Base-by-base conservation (phyloP, 2,888 invertebrate species). In the Sipha maydis region DNA sequence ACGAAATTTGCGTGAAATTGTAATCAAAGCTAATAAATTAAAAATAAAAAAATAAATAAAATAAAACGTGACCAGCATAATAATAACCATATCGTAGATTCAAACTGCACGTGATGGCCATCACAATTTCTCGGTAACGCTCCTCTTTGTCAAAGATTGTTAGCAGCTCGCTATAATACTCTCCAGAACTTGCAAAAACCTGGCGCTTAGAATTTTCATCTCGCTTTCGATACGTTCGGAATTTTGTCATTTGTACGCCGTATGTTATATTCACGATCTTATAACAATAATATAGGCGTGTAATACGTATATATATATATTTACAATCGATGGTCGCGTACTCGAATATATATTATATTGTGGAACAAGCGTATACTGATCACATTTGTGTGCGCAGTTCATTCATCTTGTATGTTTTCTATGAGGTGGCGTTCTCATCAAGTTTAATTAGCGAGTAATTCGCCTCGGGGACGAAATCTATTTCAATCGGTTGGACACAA, bases 391-490 rank as follows among this genome's bases (percentile, higher is more conserved):
- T 67, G 31, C 48, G 82, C 75, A 76, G 88, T 88, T 88, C 88
- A 31, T 88, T 88, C 88, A 88, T 88, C 88, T 88, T 75, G 61
- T 14, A 48, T 3, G 73, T 75, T 69, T 88, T 82, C 88, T 38
- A n/a, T 67, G 88, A 82, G 31, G 56, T 54, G 85, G 67, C 85
- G 85, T 85, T 79, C 67, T 71, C 67, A 21, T 79, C 71, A 8
- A 21, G 80, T 86, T 86, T 86, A 86, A 86, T 86, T 86, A 86
- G 86, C 86, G 73, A 73, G 80, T 82, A 82, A 82, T 88, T 82
- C 82, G 88, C 88, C 88, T 88, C 80, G 88, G 80, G 88, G 82
- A 80, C 88, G 80, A 73, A 61, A 82, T 88, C 82, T 82, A 28
- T 88, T 76, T 88, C 88, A 61, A 80, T 88, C 88, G 82, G 82